phyloP scores from a whole-genome alignment of 2,888 invertebrate species.

The Papilio gigon region DNA sequence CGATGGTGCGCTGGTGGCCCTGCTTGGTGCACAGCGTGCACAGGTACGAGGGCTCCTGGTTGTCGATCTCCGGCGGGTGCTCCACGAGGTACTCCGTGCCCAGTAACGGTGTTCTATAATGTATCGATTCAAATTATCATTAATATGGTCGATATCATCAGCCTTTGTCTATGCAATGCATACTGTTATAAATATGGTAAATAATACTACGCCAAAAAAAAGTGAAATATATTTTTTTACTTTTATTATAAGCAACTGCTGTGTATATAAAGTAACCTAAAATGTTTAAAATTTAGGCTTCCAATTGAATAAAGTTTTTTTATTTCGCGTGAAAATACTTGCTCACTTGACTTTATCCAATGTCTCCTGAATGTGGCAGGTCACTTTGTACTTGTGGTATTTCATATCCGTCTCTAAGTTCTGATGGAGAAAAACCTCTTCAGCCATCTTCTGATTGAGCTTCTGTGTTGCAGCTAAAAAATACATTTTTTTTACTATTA shows the following conservation, averaged over 20 bases:
- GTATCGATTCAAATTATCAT: too few relatives aligned
- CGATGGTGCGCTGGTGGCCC: slow-evolving; percentile 89
- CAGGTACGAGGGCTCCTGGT: slow-evolving; percentile 87
- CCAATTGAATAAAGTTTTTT: too few relatives aligned
- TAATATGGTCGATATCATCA: too few relatives aligned
- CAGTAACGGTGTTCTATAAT: slow-evolving; percentile 77
- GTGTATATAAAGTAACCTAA: too few relatives aligned
- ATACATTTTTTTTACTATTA: neutral
- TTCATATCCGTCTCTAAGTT: slow-evolving; percentile 54
- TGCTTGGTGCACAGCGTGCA: slow-evolving; percentile 91
- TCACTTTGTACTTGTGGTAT: slow-evolving; percentile 57
- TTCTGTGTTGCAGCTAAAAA: slow-evolving; percentile 53
- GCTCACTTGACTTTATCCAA: slow-evolving; percentile 68
- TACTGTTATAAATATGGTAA: too few relatives aligned
- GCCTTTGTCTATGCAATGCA: too few relatives aligned
- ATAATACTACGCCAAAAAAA: too few relatives aligned
- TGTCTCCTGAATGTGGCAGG: slow-evolving; percentile 68
- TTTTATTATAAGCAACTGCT: too few relatives aligned
- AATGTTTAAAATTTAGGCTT: too few relatives aligned
- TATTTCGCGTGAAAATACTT: neutral
- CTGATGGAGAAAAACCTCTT: slow-evolving; percentile 59
- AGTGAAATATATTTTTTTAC: too few relatives aligned
- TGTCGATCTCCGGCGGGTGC: slow-evolving; percentile 84
- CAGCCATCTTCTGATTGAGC: slow-evolving; percentile 63
- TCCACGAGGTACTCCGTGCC: slow-evolving; percentile 92